Evolutionary conservation across 2,113 vertebrate species (phyloP), one percentile per base, ranked within the genome.

Genomic region (Taxidea taxus): DNA sequence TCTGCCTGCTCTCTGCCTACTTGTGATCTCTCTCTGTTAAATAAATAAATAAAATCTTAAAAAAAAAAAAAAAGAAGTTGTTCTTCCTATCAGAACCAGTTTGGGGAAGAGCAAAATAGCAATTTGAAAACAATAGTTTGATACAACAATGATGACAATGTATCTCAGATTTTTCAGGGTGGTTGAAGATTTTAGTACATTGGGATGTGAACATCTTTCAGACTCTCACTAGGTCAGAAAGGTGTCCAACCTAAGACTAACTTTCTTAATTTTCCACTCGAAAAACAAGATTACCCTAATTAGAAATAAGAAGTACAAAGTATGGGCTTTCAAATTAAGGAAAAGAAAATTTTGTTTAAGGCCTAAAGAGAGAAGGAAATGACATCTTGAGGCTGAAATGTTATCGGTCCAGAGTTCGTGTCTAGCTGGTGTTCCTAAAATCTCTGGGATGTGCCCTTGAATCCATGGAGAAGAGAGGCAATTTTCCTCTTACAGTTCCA

Each of bases 81-180:
- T 29, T 72, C 83, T 94, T 85, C 78, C 29, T 93, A 82, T 37
- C 27, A 60, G 90, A 66, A 64, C 29, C 80, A 90, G 58, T 81
- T 39, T 85, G 9, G 29, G n/a, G 20, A 83, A 66, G 15, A 58
- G 16, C 27, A 92, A 89, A 77, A 81, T 0, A 64, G 27, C 37
- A 85, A 66, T 56, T 89, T 94, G 72, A 74, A 94, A 83, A 95
- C 47, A 64, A 20, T 47, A 66, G 84, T 66, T 84, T 85, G 44
- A 85, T 58, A 75, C 51, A 94, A 86, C 7, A 90, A 14, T 6
- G 29, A 23, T 58, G 62, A 70, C 2, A 25, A 1, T 60, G 13
- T 27, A 81, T 1, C 47, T 93, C 58, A 27, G 58, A 16, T 42
- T 78, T 87, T 93, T 92, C 85, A 90, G 39, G 66, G 27, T 51